Evolutionary conservation across 2,113 vertebrate genomes (phyloP).

Genomic region (Gambusia holbrooki): DNA sequence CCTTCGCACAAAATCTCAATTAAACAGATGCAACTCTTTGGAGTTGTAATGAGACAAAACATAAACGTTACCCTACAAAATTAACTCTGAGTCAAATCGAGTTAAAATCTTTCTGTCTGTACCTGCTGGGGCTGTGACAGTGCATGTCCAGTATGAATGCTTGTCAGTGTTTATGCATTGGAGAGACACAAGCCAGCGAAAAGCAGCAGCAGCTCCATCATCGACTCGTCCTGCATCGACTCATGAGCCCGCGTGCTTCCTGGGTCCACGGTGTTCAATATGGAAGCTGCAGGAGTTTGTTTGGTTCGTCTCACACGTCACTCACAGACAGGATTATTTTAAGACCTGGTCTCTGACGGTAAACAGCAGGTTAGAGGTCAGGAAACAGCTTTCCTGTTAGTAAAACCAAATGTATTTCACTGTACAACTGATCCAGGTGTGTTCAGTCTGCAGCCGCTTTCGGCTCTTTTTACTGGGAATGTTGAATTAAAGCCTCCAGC

Average conservation of each 20-base stretch:
- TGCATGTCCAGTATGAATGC: background rate
- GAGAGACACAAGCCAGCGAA: constrained; percentile 11
- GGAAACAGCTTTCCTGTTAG: background rate
- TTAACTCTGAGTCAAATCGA: background rate
- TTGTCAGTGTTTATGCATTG: background rate
- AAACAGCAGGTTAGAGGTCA: constrained; percentile 20
- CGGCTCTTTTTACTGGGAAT: too few species aligned
- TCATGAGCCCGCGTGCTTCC: constrained; percentile 42
- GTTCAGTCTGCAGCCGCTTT: background rate
- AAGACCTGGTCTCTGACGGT: constrained; percentile 22
- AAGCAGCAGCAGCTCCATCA: constrained; percentile 38
- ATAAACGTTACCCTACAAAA: background rate
- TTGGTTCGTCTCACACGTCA: constrained; percentile 46
- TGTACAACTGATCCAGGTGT: background rate
- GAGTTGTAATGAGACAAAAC: background rate
- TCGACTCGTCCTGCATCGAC: constrained; percentile 60
- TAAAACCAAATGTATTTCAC: background rate
- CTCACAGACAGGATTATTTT: constrained; percentile 51
- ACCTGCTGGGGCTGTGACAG: background rate
- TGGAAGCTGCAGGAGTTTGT: constrained; percentile 46
- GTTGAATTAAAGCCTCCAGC: background rate
- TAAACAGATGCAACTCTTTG: too few species aligned
- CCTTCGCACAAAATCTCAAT: too few species aligned
- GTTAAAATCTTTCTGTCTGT: background rate
- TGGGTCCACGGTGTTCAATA: constrained; percentile 39